Evolutionary conservation across 2,888 invertebrate species (phyloP).

Genomic region (Gandaritis pyraliata): DNA sequence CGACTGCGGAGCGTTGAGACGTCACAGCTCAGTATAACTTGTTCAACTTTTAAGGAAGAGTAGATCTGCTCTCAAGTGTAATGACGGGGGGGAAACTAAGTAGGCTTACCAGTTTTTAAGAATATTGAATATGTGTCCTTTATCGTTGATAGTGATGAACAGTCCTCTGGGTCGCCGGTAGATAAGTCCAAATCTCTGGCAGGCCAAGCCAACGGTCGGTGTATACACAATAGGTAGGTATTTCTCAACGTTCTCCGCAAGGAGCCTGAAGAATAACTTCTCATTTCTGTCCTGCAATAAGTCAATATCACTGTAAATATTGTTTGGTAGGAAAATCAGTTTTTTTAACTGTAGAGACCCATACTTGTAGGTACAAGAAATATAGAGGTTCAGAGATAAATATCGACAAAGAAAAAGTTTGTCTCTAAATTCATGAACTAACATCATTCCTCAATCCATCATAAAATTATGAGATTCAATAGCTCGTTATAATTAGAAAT

Average conservation of each 20-base stretch:
- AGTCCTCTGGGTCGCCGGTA: conserved; percentile 97
- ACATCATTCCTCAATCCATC: background rate
- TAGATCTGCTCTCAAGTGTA: too few species aligned
- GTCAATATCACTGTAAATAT: conserved; percentile 54
- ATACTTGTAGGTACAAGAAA: too few species aligned
- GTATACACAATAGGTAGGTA: conserved; percentile 99
- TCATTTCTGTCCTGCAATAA: conserved; percentile 95
- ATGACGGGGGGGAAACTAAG: too few species aligned
- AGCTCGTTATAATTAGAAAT: background rate
- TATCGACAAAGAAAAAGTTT: too few species aligned
- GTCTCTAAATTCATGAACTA: background rate
- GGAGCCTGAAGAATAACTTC: conserved; percentile 95
- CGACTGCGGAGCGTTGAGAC: too few species aligned
- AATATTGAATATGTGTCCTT: conserved; percentile 95
- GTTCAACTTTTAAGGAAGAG: too few species aligned
- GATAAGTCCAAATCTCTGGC: conserved; percentile 98
- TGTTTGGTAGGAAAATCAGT: background rate
- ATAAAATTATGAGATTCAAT: background rate
- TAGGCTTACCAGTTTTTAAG: conserved; percentile 93
- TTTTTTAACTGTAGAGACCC: background rate
- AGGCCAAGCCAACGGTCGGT: conserved; percentile 98
- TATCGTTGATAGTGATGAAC: conserved; percentile 98
- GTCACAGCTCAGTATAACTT: too few species aligned
- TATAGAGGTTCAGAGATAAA: too few species aligned
- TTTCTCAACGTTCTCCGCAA: conserved; percentile 96